Evolutionary conservation across 2,113 vertebrate species (phyloP).

Genomic region (Psammodynastes pulverulentus): DNA sequence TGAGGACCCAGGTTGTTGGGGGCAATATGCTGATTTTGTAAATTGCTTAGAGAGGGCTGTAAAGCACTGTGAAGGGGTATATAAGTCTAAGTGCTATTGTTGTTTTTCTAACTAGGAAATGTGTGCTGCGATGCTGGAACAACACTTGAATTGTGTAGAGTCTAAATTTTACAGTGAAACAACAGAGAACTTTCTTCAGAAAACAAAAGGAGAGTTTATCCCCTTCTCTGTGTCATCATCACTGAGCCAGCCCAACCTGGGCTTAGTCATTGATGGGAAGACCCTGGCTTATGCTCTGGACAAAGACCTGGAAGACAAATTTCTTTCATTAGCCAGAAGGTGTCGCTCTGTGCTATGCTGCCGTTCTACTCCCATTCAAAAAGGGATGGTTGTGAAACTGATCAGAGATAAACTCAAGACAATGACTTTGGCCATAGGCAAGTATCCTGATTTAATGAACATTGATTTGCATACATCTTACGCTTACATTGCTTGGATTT

Average conservation of each 20-base stretch:
- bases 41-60: no score
- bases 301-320: conserved; percentile 85
- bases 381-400: conserved; percentile 96
- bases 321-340: conserved; percentile 83
- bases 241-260: conserved; percentile 72
- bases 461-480: background rate
- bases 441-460: conserved; percentile 37
- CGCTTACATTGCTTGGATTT: background rate
- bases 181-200: conserved; percentile 57
- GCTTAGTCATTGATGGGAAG: conserved; percentile 91
- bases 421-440: conserved; percentile 96
- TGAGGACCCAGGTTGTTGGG: no score
- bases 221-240: conserved; percentile 61
- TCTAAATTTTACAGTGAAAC: conserved; percentile 75
- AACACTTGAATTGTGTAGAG: conserved; percentile 83
- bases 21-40: no score
- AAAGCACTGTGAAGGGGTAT: no score
- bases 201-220: conserved; percentile 62
- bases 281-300: conserved; percentile 93
- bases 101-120: conserved; percentile 79
- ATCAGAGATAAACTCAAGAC: conserved; percentile 94
- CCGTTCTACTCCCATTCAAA: conserved; percentile 92
- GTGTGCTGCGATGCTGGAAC: conserved; percentile 85
- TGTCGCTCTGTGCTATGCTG: conserved; percentile 93
- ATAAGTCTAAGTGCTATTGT: background rate